Evolutionary conservation across 2,113 vertebrate species (phyloP).

Genomic region (Phyllostomus hastatus): DNA sequence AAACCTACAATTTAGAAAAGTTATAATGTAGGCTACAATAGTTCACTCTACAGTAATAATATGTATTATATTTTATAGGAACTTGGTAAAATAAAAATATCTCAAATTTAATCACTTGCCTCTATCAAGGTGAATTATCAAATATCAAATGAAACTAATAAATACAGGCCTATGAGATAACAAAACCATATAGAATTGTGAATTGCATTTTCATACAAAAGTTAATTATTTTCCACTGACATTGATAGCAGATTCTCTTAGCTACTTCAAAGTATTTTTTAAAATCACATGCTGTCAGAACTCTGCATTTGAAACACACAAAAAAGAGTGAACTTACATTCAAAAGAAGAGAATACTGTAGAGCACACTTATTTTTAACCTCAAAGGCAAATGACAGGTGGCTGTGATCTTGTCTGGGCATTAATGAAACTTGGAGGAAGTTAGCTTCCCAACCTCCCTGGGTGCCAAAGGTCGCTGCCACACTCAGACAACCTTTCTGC

Average conservation of each 20-base stretch:
- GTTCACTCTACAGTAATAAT: neutral
- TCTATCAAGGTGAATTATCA: neutral
- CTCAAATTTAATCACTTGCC: conserved; percentile 1
- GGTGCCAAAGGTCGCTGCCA: conserved; percentile 66
- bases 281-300: conserved; percentile 57
- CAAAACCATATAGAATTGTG: neutral
- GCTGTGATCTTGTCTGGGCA: conserved; percentile 67
- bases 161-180: neutral
- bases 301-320: conserved; percentile 45
- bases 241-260: neutral
- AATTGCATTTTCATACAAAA: conserved; percentile 31
- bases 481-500: neutral
- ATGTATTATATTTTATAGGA: neutral
- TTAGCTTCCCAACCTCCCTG: conserved; percentile 63
- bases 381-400: conserved; percentile 67
- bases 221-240: conserved; percentile 53
- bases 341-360: conserved; percentile 24
- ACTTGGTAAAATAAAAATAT: neutral
- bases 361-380: conserved; percentile 44
- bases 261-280: neutral
- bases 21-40: neutral
- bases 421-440: conserved; percentile 68
- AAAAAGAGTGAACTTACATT: conserved; percentile 6
- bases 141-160: neutral
- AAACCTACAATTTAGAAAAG: neutral